Evolutionary conservation across 2,797 vertebrate genomes (phyloP).

Genomic region (Heliangelus exortis): DNA sequence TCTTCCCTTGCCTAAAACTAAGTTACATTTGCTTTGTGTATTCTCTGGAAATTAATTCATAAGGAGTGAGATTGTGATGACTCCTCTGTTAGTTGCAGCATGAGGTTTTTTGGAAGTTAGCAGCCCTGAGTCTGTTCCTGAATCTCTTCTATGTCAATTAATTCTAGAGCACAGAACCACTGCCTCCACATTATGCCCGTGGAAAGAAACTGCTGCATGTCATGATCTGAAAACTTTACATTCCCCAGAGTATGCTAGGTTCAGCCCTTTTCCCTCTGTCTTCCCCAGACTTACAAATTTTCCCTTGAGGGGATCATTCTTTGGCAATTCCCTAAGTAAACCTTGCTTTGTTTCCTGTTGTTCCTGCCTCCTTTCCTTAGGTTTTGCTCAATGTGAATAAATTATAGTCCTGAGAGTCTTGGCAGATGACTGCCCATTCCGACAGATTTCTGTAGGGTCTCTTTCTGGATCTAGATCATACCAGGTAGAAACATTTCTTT

Average conservation of each 20-base stretch:
- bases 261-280: neutral
- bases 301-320: constrained; percentile 27
- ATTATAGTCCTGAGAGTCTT: neutral
- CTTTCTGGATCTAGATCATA: neutral
- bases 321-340: constrained; percentile 16
- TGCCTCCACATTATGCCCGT: neutral
- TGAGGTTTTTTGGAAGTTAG: neutral
- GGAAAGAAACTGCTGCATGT: neutral
- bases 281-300: constrained; percentile 12
- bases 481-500: neutral
- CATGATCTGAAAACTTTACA: neutral
- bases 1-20: neutral
- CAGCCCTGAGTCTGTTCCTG: neutral
- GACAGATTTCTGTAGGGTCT: neutral
- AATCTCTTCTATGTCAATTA: neutral
- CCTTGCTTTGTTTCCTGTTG: neutral
- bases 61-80: neutral
- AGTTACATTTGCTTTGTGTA: neutral
- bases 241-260: neutral
- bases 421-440: neutral
- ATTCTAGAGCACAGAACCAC: neutral
- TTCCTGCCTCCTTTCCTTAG: neutral
- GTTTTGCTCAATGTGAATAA: neutral
- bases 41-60: neutral
- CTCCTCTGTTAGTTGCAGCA: neutral